phyloP scores from a whole-genome alignment of 2,888 invertebrate genomes.

The Phengaris alcon region DNA sequence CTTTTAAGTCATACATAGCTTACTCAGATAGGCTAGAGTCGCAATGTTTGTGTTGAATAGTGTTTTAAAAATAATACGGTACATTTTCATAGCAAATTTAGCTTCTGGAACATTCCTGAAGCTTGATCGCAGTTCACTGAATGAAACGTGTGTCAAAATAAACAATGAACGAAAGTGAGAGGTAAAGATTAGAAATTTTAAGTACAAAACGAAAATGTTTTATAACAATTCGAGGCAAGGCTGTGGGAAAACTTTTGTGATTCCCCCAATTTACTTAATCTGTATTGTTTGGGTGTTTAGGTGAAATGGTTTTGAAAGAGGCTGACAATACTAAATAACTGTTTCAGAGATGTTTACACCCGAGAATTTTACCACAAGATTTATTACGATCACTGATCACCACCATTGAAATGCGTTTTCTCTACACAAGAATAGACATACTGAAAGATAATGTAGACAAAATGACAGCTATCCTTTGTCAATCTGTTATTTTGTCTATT shows the following conservation, averaged over 20 bases:
- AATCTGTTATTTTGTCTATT: no score
- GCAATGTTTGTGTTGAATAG: background rate
- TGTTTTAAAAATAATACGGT: background rate
- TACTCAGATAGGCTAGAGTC: background rate
- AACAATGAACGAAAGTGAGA: slow-evolving; percentile 2
- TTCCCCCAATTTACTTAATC: background rate
- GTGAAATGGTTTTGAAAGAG: background rate
- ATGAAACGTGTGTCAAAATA: slow-evolving; percentile 5
- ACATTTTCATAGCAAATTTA: background rate
- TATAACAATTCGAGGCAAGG: background rate
- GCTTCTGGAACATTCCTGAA: background rate
- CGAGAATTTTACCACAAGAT: background rate
- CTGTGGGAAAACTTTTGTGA: background rate
- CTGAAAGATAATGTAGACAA: no score
- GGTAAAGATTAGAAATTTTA: background rate
- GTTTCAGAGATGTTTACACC: background rate
- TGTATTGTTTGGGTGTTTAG: background rate
- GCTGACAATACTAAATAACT: background rate
- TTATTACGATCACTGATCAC: no score
- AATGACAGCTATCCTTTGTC: no score
- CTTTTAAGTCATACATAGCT: background rate
- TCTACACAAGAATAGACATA: no score
- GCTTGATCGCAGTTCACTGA: background rate
- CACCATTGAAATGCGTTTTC: no score
- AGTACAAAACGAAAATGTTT: slow-evolving; percentile 5